phyloP scores from a whole-genome alignment of 64 coral and sea anemone species.

The Porites australiensis region DNA sequence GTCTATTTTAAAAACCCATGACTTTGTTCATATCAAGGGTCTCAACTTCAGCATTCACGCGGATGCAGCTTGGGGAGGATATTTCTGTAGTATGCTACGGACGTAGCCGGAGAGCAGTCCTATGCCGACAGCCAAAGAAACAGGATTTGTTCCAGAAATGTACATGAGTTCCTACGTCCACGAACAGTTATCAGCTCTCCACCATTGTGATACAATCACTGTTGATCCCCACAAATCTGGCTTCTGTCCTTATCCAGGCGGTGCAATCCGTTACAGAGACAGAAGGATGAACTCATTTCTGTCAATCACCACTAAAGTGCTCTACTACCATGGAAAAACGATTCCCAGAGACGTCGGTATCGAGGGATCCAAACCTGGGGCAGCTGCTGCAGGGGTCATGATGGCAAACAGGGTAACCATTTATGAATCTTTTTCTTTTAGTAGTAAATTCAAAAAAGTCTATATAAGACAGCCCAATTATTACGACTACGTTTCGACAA shows the following conservation, averaged over 20 bases:
- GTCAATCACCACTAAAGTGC: slow-evolving; percentile 57
- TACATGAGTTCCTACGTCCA: slow-evolving; percentile 58
- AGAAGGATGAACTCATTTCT: slow-evolving; percentile 76
- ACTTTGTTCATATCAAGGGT: slow-evolving; percentile 22
- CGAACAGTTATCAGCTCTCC: slow-evolving; percentile 56
- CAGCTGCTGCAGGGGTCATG: slow-evolving; percentile 69
- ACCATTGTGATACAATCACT: slow-evolving; percentile 79
- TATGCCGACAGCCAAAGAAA: background rate
- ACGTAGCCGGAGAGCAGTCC: background rate
- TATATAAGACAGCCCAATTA: too few species aligned
- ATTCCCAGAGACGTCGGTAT: slow-evolving; percentile 80
- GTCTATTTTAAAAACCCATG: background rate
- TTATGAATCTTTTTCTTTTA: background rate
- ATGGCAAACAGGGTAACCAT: slow-evolving; percentile 82
- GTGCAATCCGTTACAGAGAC: slow-evolving; percentile 81
- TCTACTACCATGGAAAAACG: slow-evolving; percentile 65
- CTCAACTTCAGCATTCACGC: slow-evolving; percentile 79
- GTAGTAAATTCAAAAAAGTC: background rate
- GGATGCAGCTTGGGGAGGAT: slow-evolving; percentile 89
- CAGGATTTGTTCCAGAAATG: slow-evolving; percentile 74
- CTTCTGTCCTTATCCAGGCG: slow-evolving; percentile 91
- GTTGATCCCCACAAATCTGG: slow-evolving; percentile 93
- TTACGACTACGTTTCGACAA: too few species aligned
- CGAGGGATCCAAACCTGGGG: slow-evolving; percentile 94
- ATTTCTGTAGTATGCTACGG: slow-evolving; percentile 83